Evolutionary conservation across 2,113 vertebrate species (phyloP).

Genomic region (Silurus asotus): DNA sequence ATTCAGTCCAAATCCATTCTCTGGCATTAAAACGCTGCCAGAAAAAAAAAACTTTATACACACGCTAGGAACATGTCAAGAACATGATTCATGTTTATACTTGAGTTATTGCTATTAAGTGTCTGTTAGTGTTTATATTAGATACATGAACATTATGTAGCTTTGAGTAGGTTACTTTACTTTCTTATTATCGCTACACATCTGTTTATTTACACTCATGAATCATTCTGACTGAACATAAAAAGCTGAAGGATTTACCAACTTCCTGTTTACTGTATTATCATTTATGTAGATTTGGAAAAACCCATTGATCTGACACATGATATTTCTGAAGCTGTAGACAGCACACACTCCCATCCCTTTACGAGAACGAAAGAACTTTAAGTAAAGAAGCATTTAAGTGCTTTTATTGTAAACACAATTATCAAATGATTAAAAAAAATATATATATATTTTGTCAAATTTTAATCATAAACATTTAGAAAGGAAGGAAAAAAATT

Average conservation of each 20-base stretch:
- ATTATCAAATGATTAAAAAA: neutral
- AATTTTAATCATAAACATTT: neutral
- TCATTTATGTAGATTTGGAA: too few relatives aligned
- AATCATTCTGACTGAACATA: neutral
- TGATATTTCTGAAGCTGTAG: neutral
- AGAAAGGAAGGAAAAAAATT: neutral
- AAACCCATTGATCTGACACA: neutral
- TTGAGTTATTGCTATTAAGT: neutral
- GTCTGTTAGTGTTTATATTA: neutral
- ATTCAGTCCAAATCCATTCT: neutral
- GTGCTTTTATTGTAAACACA: neutral
- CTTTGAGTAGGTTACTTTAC: neutral
- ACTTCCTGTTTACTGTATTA: neutral
- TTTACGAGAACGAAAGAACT: neutral
- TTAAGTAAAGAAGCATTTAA: neutral
- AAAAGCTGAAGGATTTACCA: neutral
- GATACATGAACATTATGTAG: neutral
- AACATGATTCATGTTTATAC: neutral
- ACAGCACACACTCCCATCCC: neutral
- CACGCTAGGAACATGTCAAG: neutral
- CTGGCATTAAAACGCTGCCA: neutral
- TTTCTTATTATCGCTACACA: neutral
- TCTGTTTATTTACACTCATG: neutral
- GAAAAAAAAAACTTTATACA: neutral
- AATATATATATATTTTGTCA: neutral